phyloP scores from a whole-genome alignment of 2,113 vertebrate species.

The Anser brachyrhynchus region DNA sequence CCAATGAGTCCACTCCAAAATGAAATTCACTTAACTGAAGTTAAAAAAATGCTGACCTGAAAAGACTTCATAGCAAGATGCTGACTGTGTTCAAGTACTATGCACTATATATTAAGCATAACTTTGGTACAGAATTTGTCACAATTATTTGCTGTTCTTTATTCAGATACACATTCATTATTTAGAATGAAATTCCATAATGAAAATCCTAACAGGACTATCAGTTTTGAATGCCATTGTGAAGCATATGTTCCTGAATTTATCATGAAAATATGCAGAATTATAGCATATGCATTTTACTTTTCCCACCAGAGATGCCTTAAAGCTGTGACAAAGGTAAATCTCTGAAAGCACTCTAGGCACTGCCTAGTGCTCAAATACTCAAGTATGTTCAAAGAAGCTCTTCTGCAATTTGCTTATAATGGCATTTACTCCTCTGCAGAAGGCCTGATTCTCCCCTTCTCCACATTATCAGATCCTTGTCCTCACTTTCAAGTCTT shows the following conservation, averaged over 20 bases:
- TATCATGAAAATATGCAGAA: not conserved
- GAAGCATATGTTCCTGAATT: not conserved
- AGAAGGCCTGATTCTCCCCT: not conserved
- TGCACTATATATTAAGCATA: not conserved
- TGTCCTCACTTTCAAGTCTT: not conserved
- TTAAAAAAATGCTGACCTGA: constrained; percentile 18
- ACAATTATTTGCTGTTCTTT: not conserved
- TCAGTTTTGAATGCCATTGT: not conserved
- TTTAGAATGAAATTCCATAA: not conserved
- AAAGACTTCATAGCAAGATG: constrained; percentile 6
- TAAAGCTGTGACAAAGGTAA: not conserved
- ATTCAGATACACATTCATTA: not conserved
- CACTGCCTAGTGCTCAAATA: not conserved
- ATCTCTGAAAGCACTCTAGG: not conserved
- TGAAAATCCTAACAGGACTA: not conserved
- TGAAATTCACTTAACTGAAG: constrained; percentile 5
- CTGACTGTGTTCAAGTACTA: not conserved
- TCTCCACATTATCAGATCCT: not conserved
- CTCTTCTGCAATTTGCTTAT: not conserved
- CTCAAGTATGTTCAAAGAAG: not conserved
- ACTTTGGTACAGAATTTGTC: not conserved
- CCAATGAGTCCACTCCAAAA: constrained; percentile 31
- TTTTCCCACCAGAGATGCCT: not conserved
- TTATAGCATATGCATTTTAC: not conserved
- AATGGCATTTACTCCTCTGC: not conserved